Base-by-base conservation (phyloP, 2,113 vertebrate species). In the Cyprinodon brontotheroides region DNA sequence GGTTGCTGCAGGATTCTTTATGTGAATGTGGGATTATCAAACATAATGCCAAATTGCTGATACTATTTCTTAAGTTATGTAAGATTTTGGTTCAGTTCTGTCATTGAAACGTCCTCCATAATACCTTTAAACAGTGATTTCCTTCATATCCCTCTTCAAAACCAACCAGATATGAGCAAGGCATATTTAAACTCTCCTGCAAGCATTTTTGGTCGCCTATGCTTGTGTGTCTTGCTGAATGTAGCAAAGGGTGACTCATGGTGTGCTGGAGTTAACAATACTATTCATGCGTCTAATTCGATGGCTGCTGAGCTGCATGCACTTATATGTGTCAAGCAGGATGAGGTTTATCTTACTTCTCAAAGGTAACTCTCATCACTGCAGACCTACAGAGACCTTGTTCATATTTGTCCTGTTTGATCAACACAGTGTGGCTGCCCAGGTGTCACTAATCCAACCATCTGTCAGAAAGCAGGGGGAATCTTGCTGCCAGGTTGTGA, bases 171-270 rank as follows among this genome's bases (percentile, higher is more conserved):
- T n/a, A n/a, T n/a, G n/a, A n/a, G n/a, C n/a, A n/a, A n/a, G n/a
- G n/a, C n/a, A n/a, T n/a, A n/a, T n/a, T n/a, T n/a, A n/a, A n/a
- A n/a, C n/a, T n/a, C n/a, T n/a, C n/a, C n/a, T n/a, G n/a, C n/a
- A n/a, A n/a, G n/a, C n/a, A 61, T 50, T n/a, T 47, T 38, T 57
- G 68, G 11, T 60, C 79, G 37, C 70, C 57, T 67, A 45, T 77
- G 73, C 7, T 22, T 17, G 14, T 57, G 53, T 65, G 62, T 70
- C 70, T 65, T 64, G 37, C 45, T 86, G 79, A 85, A 77, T 85
- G 75, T 88, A 85, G 83, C 71, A 1, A 73, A 67, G 85, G 74
- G 86, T 91, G 89, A 91, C 84, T 91, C 87, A 91, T 86, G 84
- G 68, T 88, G 84, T 75, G 70, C 85, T 77, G 75, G 85, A 89